Evolutionary conservation across 2,888 invertebrate genomes (phyloP), one percentile per base, ranked within the genome.

Genomic region (Monopis laevigella): DNA sequence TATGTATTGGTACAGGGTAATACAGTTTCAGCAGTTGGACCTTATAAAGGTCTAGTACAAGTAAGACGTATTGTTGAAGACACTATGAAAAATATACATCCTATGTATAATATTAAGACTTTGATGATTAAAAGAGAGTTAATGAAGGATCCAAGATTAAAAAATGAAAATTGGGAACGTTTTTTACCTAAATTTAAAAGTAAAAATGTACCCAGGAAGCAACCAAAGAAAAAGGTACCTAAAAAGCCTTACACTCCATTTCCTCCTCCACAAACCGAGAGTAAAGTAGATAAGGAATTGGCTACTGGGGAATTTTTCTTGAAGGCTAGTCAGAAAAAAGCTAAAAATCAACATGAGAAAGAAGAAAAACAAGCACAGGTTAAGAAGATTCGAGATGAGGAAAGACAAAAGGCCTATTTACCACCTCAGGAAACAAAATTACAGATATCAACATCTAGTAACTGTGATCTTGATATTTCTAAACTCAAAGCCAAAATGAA

Each of bases 1-100:
- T 98, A 98, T 70, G 92, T 99, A 0, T 81, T 97, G 34, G 96
- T 98, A 0, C 98, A 98, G 75, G 99, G 99, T 3, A 95, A 95
- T 58, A 99, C 99, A 7, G 98, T 99, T 0, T 87, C 98, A 10
- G 93, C 94, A 0, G 80, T 99, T n/a, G 99, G 99, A 0, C 96
- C 98, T 2, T 93, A 96, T 59, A 91, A 89, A 70, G 98, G 98
- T 0, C 65, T 94, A 16, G 86, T 89, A 43, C 91, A 93, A 66
- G 93, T 93, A 0, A 82, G 97, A 42, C 88, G 91, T 52, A 93
- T 99, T 55, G 93, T 94, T 1, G 90, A 92, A 59, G 98, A 99
- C 54, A 97, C 97, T 0, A 98, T 99, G 98, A 94, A 93, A 61
- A 99, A 99, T 67, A 87, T 99, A 42, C 99, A 99, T 81, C 99